phyloP scores from a whole-genome alignment of 2,113 vertebrate genomes.

The Xenopus borealis region DNA sequence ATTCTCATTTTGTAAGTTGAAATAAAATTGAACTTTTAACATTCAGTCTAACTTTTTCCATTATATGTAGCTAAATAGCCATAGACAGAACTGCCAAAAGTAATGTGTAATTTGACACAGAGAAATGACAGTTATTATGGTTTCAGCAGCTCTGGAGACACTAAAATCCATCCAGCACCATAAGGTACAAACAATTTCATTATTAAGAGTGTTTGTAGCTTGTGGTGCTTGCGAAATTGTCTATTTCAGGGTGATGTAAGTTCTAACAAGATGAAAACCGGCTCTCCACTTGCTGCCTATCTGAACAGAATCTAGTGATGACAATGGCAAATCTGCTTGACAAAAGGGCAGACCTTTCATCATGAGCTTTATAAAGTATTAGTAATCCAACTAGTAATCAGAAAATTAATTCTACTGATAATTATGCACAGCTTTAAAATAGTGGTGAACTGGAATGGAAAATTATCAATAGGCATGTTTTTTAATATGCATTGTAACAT shows the following conservation, averaged over 20 bases:
- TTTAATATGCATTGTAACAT: too few species aligned
- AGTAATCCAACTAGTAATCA: background rate
- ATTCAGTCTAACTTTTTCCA: constrained; percentile 36
- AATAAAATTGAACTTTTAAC: constrained; percentile 44
- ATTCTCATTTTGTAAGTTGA: constrained; percentile 24
- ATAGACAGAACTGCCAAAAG: constrained; percentile 38
- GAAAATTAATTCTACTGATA: background rate
- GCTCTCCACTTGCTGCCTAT: constrained; percentile 7
- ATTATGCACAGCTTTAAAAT: too few species aligned
- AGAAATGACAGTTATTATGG: constrained; percentile 41
- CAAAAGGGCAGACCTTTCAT: background rate
- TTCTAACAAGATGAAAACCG: constrained; percentile 19
- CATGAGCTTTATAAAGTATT: background rate
- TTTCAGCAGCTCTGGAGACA: constrained; percentile 27
- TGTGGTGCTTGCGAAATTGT: constrained; percentile 31
- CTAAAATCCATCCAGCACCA: constrained; percentile 27
- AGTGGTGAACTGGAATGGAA: too few species aligned
- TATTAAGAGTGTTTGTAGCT: constrained; percentile 25
- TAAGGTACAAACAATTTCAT: constrained; percentile 34
- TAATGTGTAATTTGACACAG: constrained; percentile 46
- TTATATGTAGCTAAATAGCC: constrained; percentile 41
- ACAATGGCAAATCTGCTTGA: background rate
- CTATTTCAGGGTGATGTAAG: constrained; percentile 29
- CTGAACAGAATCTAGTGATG: background rate
- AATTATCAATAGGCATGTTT: too few species aligned